Evolutionary conservation across 2,113 vertebrate genomes (phyloP).

Genomic region (Triplophysa rosa): DNA sequence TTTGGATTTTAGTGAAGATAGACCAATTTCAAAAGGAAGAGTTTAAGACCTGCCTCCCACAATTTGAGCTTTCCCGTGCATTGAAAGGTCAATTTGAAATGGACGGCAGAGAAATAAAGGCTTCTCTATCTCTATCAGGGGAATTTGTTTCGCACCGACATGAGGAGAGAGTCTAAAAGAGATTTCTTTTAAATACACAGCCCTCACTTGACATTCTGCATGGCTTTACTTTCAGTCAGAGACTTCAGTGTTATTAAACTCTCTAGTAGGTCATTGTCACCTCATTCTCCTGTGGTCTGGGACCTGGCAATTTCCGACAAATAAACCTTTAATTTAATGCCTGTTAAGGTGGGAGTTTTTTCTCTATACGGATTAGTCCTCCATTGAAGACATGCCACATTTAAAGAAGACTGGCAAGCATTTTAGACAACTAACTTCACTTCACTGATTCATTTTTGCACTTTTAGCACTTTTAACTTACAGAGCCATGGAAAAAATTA

Average conservation of each 20-base stretch:
- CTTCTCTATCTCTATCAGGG: slow-evolving; percentile 28
- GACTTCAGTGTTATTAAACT: slow-evolving; percentile 51
- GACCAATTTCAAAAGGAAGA: neutral
- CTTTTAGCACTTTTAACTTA: too few species aligned
- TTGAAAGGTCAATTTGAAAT: slow-evolving; percentile 53
- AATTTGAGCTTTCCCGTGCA: slow-evolving; percentile 30
- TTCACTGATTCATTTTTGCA: too few species aligned
- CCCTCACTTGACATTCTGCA: slow-evolving; percentile 43
- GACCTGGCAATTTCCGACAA: slow-evolving; percentile 15
- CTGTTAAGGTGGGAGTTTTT: neutral
- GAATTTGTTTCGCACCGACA: slow-evolving; percentile 16
- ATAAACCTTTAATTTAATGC: slow-evolving; percentile 7
- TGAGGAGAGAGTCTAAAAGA: slow-evolving; percentile 3
- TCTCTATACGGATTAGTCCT: neutral
- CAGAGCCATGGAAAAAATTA: too few species aligned
- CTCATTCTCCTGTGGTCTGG: neutral
- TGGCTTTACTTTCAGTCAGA: slow-evolving; percentile 35
- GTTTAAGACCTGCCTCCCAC: slow-evolving; percentile 10
- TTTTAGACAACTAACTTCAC: too few species aligned
- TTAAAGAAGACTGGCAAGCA: neutral
- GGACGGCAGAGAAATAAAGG: slow-evolving; percentile 34
- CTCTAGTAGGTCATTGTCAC: slow-evolving; percentile 20
- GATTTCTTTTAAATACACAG: slow-evolving; percentile 41
- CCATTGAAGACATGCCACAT: neutral
- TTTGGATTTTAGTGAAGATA: slow-evolving; percentile 27